These are phyloP conservation scores for Epizoanthus stellaris DNA, from an alignment of 92 coral and sea anemone species.

Conservation along the genomic window DNA sequence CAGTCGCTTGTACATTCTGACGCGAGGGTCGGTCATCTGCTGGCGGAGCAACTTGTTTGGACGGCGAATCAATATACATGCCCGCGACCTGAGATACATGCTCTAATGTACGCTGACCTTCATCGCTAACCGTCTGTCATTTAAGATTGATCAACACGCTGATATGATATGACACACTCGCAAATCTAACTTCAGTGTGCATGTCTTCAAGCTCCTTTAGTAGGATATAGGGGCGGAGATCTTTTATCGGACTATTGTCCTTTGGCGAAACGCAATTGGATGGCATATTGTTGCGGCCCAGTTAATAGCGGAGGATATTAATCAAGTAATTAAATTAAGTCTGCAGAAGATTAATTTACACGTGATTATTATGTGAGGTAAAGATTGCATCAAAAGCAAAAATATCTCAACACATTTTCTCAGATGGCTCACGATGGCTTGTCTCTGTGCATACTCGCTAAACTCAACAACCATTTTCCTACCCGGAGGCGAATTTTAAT, in stretches of 20 bases:
- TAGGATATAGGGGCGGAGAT: slow-evolving; percentile 20
- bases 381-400: background rate
- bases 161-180: slow-evolving; percentile 2
- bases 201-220: slow-evolving; percentile 6
- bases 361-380: slow-evolving; percentile 19
- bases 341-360: slow-evolving; percentile 34
- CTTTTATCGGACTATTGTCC: slow-evolving; percentile 11
- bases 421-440: background rate
- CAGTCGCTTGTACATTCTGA: background rate
- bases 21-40: slow-evolving; percentile 6
- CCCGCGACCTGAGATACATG: background rate
- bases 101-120: background rate
- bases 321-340: slow-evolving; percentile 36
- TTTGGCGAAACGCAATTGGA: slow-evolving; percentile 26
- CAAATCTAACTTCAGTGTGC: slow-evolving; percentile 28
- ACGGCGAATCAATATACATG: background rate
- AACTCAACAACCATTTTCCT: background rate
- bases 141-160: background rate
- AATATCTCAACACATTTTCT: background rate
- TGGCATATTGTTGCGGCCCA: slow-evolving; percentile 14
- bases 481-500: background rate
- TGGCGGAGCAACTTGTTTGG: background rate
- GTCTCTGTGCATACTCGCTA: background rate
- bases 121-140: slow-evolving; percentile 22
- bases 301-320: slow-evolving; percentile 33